Conservation (phyloP, 2,797 vertebrate genomes). For the Phrynocephalus forsythii region DNA sequence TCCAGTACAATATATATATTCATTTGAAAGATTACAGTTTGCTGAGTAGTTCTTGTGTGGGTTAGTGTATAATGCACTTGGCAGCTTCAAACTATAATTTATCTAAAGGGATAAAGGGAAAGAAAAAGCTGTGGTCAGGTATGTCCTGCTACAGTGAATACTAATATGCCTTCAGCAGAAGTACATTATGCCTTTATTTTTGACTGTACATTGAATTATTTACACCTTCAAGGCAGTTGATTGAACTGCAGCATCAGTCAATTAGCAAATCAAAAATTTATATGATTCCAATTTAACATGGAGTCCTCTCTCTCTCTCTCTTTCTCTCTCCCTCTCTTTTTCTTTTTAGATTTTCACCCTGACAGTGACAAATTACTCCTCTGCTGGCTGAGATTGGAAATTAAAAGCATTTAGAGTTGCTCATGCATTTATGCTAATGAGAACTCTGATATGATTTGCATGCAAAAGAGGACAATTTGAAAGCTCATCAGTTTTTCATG, state of each 20-base stretch:
- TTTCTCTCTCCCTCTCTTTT: slow-evolving; percentile 82
- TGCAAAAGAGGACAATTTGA: slow-evolving; percentile 98
- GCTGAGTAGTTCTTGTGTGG: slow-evolving; percentile 60
- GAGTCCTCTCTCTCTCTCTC: slow-evolving; percentile 86
- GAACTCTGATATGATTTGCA: slow-evolving; percentile 99
- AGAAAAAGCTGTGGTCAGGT: slow-evolving; percentile 79
- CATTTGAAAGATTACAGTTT: slow-evolving; percentile 53
- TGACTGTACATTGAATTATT: slow-evolving; percentile 93
- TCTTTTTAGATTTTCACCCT: slow-evolving; percentile 96
- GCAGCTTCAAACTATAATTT: slow-evolving; percentile 67
- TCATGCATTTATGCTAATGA: slow-evolving; percentile 99
- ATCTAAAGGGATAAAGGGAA: slow-evolving; percentile 54
- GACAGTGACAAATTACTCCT: slow-evolving; percentile 99
- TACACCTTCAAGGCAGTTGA: slow-evolving; percentile 97
- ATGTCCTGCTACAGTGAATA: slow-evolving; percentile 79
- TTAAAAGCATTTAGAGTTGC: slow-evolving; percentile 99
- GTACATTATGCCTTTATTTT: slow-evolving; percentile 83
- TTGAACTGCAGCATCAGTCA: slow-evolving; percentile 98
- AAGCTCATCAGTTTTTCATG: slow-evolving; percentile 89
- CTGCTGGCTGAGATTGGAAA: slow-evolving; percentile 99
- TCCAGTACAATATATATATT: slow-evolving; percentile 42
- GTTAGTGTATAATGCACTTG: slow-evolving; percentile 52
- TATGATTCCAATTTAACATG: slow-evolving; percentile 98
- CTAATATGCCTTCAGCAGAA: slow-evolving; percentile 76
- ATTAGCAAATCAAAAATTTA: slow-evolving; percentile 99